Base-by-base conservation (phyloP, 2,113 vertebrate genomes). In the Promerops cafer region DNA sequence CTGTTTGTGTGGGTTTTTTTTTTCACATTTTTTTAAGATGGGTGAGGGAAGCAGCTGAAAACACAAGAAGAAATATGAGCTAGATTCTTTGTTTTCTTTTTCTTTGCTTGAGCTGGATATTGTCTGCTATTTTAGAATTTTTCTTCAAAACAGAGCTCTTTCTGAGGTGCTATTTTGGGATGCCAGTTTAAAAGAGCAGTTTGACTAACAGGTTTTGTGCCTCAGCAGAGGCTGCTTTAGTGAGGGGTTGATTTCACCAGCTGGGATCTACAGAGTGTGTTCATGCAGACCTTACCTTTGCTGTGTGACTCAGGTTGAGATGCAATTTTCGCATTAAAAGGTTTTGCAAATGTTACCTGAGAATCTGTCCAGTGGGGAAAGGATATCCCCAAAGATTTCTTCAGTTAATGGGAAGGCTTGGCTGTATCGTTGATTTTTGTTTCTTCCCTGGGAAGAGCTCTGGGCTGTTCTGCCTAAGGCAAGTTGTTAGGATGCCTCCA, bases 11-110 rank as follows among this genome's bases (percentile, higher is more conserved):
- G 8, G 5, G 3, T 11, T 71, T 70, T 81, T 70, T 81, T 77
- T 79, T 75, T 31, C 13, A 27, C 6, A 6, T 30, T 60, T 83
- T 83, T 27, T 50, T 71, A 53, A 30, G 23, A 30, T 63, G 12
- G 7, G 1, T n/a, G 13, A 76, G 5, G 5, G 33, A 86, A 56
- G 11, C 10, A 56, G 47, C 3, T 13, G 16, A 24, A 83, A 77
- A 45, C 13, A 3, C 2, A 3, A 59, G 63, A 15, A 9, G 35
- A 83, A 87, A 53, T 9, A 27, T 0, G 1, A 45, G 2, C 31
- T 70, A n/a, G 19, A 52, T 33, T 69, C 10, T 70, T 64, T 31
- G 7, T 42, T 70, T 57, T 52, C 11, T 3, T 52, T 52, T 54
- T 59, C 8, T 80, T 69, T 53, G 27, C 16, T 49, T 78, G 26